These are phyloP conservation scores for Sturnira hondurensis DNA, from an alignment of 2,113 vertebrate genomes.

Conservation along the genomic window DNA sequence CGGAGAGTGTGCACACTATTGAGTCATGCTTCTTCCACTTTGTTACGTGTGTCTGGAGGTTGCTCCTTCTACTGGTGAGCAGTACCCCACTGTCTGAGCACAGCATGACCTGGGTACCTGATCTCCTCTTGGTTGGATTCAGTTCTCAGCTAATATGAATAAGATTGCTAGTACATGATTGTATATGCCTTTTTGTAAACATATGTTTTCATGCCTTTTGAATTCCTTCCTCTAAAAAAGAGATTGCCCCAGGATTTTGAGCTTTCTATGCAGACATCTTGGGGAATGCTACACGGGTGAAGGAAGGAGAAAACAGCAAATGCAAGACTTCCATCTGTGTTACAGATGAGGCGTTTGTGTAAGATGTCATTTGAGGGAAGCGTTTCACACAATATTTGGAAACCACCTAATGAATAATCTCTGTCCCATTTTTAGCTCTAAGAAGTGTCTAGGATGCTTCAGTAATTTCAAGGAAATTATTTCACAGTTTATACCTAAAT, in stretches of 20 bases:
- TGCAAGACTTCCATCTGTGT: neutral
- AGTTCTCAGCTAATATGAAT: constrained; percentile 8
- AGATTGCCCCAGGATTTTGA: neutral
- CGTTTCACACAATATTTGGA: neutral
- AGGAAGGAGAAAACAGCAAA: neutral
- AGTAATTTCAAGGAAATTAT: neutral
- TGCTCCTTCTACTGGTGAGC: neutral
- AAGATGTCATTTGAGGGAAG: neutral
- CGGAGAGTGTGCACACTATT: neutral
- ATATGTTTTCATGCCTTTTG: neutral
- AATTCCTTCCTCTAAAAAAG: neutral
- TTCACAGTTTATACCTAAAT: neutral
- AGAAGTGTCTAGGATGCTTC: neutral
- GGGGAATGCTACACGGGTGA: neutral
- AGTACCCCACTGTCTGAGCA: neutral
- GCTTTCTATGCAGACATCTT: neutral
- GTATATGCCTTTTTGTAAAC: neutral
- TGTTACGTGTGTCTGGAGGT: neutral
- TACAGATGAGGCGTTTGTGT: neutral
- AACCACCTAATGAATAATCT: neutral
- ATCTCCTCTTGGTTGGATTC: neutral
- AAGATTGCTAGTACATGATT: neutral
- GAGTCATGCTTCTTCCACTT: neutral
- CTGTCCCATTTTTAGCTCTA: neutral
- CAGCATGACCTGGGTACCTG: neutral